Base-by-base conservation (phyloP, 2,888 invertebrate genomes). In the Melolontha melolontha region DNA sequence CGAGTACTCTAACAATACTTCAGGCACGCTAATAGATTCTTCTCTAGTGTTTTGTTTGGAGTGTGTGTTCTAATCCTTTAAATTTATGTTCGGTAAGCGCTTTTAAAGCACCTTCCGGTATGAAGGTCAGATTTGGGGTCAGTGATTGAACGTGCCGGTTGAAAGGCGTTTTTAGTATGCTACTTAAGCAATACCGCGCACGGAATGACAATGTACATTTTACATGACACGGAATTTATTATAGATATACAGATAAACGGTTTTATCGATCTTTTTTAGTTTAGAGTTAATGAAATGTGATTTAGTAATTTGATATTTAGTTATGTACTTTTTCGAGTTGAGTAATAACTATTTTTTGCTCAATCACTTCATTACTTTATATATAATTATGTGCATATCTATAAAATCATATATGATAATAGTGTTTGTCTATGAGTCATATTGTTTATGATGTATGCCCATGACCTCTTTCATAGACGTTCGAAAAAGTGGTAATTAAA, bases 81-180 rank as follows among this genome's bases (percentile, higher is more conserved):
- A 44, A 59, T 59, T 59, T 59, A 59, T 44, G 57, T 59, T 59
- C 59, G 14, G 59, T 59, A 34, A 59, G 59, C 29, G 1, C 27
- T 14, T 42, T 40, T 44, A 44, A 22, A 44, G 27, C 59, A 59
- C 59, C 59, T 59, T 59, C 59, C 59, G 44, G 59, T 44, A 59
- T 59, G 59, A 44, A 59, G 59, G 59, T 59, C 47, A 44, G 59
- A 59, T 59, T 44, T 59, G 44, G 59, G 59, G 59, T 59, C 59
- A 59, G 29, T 40, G 59, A 59, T 59, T 59, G 44, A 59, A 59
- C 47, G 59, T 59, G 59, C 44, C 44, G 59, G 34, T 59, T 59
- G 44, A 59, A 59, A 59, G 14, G 59, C 40, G 29, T 59, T 47
- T 14, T 47, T 44, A 14, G 29, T 44, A 14, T 10, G 47, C 59